Conservation (phyloP, 35 echinoderm and acorn worm genomes). For the Diadema setosum region DNA sequence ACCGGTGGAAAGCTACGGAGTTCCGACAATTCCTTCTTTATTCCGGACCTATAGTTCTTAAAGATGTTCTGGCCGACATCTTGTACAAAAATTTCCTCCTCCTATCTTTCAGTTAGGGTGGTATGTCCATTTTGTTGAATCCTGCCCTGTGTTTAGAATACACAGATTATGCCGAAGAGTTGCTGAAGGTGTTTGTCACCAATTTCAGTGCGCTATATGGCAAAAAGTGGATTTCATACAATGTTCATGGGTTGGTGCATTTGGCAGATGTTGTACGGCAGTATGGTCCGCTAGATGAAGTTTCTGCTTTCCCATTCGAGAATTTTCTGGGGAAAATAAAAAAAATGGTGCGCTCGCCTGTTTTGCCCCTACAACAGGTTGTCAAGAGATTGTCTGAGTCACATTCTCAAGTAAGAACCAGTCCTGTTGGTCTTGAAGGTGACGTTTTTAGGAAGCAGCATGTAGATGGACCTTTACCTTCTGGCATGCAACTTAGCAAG, state of each 20-base stretch:
- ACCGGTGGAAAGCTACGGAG: conserved; percentile 71
- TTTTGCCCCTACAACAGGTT: conserved; percentile 31
- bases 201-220: conserved; percentile 34
- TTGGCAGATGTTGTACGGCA: conserved; percentile 18
- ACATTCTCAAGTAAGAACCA: background rate
- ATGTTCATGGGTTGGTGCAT: conserved; percentile 41
- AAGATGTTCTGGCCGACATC: conserved; percentile 2
- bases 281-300: conserved; percentile 37
- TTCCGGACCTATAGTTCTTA: conserved; percentile 29
- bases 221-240: conserved; percentile 32
- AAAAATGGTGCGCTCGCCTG: conserved; percentile 53
- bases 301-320: conserved; percentile 67
- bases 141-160: background rate
- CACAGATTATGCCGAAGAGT: background rate
- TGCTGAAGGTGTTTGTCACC: conserved; percentile 33
- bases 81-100: conserved; percentile 69
- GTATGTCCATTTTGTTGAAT: conserved; percentile 21
- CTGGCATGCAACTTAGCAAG: background rate
- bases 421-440: background rate
- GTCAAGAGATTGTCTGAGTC: conserved; percentile 41
- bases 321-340: conserved; percentile 43
- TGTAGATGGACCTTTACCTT: conserved; percentile 31
- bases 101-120: conserved; percentile 13
- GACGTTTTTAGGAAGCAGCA: conserved; percentile 11
- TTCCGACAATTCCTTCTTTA: conserved; percentile 60